Percentiles rank a stretch among this genome's conserved stretches.
Evolutionary conservation across 2,888 invertebrate genomes (phyloP).

Genomic region (Oscheius onirici): DNA sequence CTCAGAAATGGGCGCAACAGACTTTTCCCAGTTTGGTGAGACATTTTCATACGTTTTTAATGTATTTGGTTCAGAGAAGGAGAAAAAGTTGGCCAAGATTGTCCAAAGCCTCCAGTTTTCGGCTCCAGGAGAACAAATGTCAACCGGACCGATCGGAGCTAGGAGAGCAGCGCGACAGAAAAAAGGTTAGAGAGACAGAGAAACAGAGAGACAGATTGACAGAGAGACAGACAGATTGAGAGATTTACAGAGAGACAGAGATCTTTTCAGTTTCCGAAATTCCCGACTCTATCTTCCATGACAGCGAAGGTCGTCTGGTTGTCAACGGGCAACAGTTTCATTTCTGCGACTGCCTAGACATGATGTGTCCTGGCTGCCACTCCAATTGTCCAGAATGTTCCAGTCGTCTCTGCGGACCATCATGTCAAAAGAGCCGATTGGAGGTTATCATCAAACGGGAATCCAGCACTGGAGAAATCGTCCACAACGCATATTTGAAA

Average conservation of each 20-base stretch:
- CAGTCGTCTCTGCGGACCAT: constrained; percentile 14
- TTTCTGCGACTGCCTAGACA: constrained; percentile 32
- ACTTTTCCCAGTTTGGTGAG: too few species aligned
- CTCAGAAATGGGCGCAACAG: too few species aligned
- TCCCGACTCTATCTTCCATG: neutral
- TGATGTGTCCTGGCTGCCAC: constrained; percentile 27
- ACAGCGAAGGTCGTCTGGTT: constrained; percentile 19
- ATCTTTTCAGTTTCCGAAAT: neutral
- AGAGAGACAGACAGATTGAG: neutral
- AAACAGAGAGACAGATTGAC: neutral
- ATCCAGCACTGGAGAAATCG: neutral
- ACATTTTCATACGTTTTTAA: too few species aligned
- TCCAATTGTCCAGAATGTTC: constrained; percentile 11
- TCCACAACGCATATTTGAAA: constrained; percentile 1
- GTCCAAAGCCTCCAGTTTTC: neutral
- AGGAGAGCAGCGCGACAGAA: neutral
- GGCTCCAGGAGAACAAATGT: neutral
- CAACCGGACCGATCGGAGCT: too few species aligned
- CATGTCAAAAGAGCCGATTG: constrained; percentile 2
- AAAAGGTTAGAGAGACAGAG: neutral
- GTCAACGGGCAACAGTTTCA: neutral
- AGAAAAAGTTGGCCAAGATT: neutral
- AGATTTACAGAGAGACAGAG: constrained; percentile 3
- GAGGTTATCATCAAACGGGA: neutral
- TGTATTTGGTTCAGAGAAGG: neutral